Base-by-base conservation (phyloP, 2,888 invertebrate species). In the Archips xylosteana region DNA sequence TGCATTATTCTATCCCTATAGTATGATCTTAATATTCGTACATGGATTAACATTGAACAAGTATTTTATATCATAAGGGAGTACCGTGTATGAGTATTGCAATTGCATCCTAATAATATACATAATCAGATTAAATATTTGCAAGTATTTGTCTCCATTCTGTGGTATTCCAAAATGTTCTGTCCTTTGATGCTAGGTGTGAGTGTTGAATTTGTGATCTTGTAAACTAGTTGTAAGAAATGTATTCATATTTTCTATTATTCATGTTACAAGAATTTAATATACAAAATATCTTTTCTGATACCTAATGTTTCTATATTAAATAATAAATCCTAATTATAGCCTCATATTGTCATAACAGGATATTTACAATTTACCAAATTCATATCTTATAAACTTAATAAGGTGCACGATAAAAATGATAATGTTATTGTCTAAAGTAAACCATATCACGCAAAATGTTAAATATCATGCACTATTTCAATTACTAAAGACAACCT, bases 231-330 rank as follows among this genome's bases (percentile, higher is more conserved):
- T 83, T 79, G 62, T 92, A 93, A 92, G 90, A 90, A 92, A 91
- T 90, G 85, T 91, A 94, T 89, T 90, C 86, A 92, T 92, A 93
- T 93, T 94, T 94, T 93, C 90, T 91, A 92, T 89, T 89, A 91
- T 87, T 86, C 85, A 79, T 88, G 88, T 89, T 89, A 83, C 75
- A 84, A 88, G 84, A 91, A 88, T 89, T 89, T 86, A 89, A 85
- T 89, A 90, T 89, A 89, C 86, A 89, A 85, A 65, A 57, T 86
- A 82, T 80, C 83, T 89, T 87, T 88, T 89, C 88, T 87, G 86
- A 88, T 85, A 85, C 81, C 78, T 86, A 88, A 87, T 87, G 87
- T 89, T 89, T 88, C 87, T 88, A 86, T 86, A 83, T 78, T 79
- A 79, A 80, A 81, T 80, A 76, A 82, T 83, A 79, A 78, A 82